Evolutionary conservation across 30 jellyfish, hydroid and myxozoan species (phyloP), one percentile per base, ranked within the genome.

Genomic region (Aurelia sp.): DNA sequence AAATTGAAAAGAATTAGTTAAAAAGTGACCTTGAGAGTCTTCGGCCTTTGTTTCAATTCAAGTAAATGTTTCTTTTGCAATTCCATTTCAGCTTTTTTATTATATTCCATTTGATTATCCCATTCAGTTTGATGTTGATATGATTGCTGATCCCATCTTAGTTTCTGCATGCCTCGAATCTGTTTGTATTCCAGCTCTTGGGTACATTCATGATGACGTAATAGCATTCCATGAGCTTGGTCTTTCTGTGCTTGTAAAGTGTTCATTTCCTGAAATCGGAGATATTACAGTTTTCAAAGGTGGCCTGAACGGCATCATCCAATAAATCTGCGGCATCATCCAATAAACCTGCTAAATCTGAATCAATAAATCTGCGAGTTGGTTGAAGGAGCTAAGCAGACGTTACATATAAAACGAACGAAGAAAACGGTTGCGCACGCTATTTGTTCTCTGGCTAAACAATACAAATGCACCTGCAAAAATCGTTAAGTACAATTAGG

Each of bases 11-110:
- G 1, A 27, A 27, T 27, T 0, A 27, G 33, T 27, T 2, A 27
- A 27, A 2, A 27, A 27, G 2, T 27, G 33, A 87, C 99, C 98
- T 96, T 96, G 67, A 96, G 94, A 17, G 97, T 88, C 55, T 90
- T 96, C 0, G 99, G 99, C 77, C 99, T 81, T 82, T 96, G 99
- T 80, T 98, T 74, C 13, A 96, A 83, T 82, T 96, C 99, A 1
- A 96, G 71, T 78, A 96, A 67, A 74, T 96, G 99, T 67, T 96
- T 96, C 97, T 96, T 96, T 63, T 96, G 99, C 52, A 96, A 63
- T 15, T 96, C 99, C 97, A 96, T 85, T 67, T 96, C 99, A 9
- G 99, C 99, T 68, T 96, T 96, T 68, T 96, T 96, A 74, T 96
- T 96, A 66, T 96, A 96, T 65, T 96, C 99, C 96, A 87, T 87